phyloP scores from a whole-genome alignment of 1,140 invertebrate genomes.

The Aporrectodea caliginosa region DNA sequence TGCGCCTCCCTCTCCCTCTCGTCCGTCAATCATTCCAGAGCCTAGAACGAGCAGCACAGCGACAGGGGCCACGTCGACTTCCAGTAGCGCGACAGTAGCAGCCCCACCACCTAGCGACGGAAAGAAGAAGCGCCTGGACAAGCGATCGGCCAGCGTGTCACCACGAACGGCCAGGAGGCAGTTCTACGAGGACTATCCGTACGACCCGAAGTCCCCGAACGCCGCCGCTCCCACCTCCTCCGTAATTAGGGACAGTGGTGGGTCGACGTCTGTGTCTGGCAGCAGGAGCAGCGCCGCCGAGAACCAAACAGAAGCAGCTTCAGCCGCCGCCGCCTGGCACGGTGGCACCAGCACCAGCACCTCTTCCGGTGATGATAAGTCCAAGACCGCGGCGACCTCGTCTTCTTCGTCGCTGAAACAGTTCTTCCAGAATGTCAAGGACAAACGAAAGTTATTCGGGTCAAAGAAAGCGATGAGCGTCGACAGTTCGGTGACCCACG shows the following conservation, averaged over 20 bases:
- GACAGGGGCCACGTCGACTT: conserved; percentile 4
- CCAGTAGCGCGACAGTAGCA: conserved; percentile 6
- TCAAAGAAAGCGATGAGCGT: conserved; percentile 18
- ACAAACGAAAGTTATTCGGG: conserved; percentile 20
- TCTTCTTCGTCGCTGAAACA: not conserved
- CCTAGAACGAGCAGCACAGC: not conserved
- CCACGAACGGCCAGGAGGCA: conserved; percentile 5
- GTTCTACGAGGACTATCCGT: conserved; percentile 22
- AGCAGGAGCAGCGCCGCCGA: not conserved
- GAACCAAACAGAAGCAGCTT: too few species aligned
- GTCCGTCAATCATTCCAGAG: conserved; percentile 13
- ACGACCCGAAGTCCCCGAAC: not conserved
- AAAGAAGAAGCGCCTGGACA: not conserved
- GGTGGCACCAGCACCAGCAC: too few species aligned
- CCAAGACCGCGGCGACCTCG: not conserved
- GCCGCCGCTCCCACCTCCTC: too few species aligned
- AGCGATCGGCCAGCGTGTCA: conserved; percentile 17
- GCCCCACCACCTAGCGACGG: conserved; percentile 8
- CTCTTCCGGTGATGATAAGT: not conserved
- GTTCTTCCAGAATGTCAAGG: conserved; percentile 20
- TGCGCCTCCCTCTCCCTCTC: not conserved
- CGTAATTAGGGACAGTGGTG: too few species aligned
- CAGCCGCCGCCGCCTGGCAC: too few species aligned
- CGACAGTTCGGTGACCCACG: conserved; percentile 4
- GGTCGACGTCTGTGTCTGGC: not conserved